phyloP scores from a whole-genome alignment of 2,888 invertebrate species.

The Phalera bucephala region DNA sequence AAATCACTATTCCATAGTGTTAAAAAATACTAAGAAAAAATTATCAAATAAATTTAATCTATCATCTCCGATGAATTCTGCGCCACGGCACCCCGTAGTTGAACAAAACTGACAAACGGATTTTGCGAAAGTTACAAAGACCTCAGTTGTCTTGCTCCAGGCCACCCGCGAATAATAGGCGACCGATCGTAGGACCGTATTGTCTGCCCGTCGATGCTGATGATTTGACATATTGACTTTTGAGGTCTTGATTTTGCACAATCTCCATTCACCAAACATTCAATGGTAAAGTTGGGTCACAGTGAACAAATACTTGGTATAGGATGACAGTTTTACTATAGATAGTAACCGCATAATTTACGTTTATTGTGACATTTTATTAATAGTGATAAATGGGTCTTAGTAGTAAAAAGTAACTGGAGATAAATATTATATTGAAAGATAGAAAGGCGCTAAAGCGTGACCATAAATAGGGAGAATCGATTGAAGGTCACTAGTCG shows the following conservation, averaged over 20 bases:
- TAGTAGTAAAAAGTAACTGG: too few relatives aligned
- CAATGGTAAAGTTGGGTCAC: slow-evolving; percentile 25
- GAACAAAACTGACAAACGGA: slow-evolving; percentile 63
- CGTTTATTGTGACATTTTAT: slow-evolving; percentile 1
- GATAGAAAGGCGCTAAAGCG: too few relatives aligned
- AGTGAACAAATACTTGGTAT: slow-evolving; percentile 18
- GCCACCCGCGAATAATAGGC: slow-evolving; percentile 71
- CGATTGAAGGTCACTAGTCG: too few relatives aligned
- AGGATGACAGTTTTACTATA: slow-evolving; percentile 24
- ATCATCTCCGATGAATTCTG: slow-evolving; percentile 16
- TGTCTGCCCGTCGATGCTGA: slow-evolving; percentile 50
- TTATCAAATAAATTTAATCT: too few relatives aligned
- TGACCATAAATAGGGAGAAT: too few relatives aligned
- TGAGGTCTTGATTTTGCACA: slow-evolving; percentile 48
- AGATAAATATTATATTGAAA: too few relatives aligned
- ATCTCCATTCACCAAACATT: slow-evolving; percentile 36
- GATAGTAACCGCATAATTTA: slow-evolving; percentile 14
- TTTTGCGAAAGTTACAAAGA: slow-evolving; percentile 52
- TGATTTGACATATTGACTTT: slow-evolving; percentile 54
- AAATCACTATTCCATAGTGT: too few relatives aligned
- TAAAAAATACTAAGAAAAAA: too few relatives aligned
- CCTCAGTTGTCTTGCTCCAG: slow-evolving; percentile 41
- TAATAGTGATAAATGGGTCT: background rate
- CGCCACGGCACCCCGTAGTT: slow-evolving; percentile 39
- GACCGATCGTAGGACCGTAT: slow-evolving; percentile 41